Conservation (phyloP, 1,140 invertebrate species). For the Ceratitis capitata region DNA sequence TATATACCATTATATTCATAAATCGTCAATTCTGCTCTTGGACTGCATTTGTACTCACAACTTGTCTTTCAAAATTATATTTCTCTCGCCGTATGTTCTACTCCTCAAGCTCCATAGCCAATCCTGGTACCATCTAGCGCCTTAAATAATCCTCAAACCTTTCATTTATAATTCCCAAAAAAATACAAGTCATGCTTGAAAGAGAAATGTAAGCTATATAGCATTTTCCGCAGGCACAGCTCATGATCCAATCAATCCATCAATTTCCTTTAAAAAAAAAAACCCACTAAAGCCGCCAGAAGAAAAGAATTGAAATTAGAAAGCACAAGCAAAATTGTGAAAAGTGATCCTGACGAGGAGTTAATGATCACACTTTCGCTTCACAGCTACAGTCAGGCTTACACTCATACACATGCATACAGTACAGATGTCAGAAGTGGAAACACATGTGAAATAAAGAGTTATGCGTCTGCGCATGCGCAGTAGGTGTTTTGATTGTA, state of each 20-base stretch:
- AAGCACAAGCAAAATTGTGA: neutral
- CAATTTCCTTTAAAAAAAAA: neutral
- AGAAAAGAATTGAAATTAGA: neutral
- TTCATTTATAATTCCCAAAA: neutral
- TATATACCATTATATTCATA: no score
- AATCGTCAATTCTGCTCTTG: no score
- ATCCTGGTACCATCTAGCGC: neutral
- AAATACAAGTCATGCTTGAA: neutral
- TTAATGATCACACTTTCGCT: neutral
- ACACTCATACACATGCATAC: no score
- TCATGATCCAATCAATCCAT: neutral
- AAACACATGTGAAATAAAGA: neutral
- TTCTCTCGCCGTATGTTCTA: no score
- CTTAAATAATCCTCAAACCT: neutral
- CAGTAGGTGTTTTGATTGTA: slow-evolving; percentile 21
- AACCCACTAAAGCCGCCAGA: neutral
- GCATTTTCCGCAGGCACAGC: neutral
- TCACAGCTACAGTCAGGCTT: neutral
- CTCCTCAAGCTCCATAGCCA: neutral
- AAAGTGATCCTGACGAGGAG: neutral
- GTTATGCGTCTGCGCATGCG: neutral
- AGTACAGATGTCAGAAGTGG: no score
- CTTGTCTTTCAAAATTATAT: no score
- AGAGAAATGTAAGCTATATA: neutral
- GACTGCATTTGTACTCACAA: no score